phyloP scores from a whole-genome alignment of 2,113 vertebrate species.

The Rhadina sibilatrix region DNA sequence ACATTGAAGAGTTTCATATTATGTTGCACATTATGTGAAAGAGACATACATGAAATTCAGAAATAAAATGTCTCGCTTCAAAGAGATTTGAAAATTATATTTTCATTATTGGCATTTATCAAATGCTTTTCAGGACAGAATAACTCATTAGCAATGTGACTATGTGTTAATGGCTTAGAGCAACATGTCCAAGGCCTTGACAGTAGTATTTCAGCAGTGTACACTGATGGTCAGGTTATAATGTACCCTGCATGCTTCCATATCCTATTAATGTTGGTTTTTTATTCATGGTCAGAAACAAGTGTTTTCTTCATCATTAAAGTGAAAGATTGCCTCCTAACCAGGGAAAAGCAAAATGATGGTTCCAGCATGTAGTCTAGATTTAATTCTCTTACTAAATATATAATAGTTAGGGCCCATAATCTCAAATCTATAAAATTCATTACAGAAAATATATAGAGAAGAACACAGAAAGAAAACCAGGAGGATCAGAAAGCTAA shows the following conservation, averaged over 20 bases:
- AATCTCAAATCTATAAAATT: background rate
- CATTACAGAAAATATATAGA: background rate
- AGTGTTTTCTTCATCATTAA: background rate
- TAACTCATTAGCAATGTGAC: background rate
- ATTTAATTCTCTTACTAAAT: background rate
- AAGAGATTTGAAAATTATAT: background rate
- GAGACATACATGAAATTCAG: background rate
- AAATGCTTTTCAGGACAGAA: background rate
- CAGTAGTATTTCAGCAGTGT: background rate
- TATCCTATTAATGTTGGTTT: background rate
- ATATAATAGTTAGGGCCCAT: background rate
- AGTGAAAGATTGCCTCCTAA: background rate
- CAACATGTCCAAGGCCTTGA: background rate
- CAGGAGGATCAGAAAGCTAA: background rate
- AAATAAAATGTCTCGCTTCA: background rate
- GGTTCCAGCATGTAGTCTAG: background rate
- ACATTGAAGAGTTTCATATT: background rate
- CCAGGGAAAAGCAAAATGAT: background rate
- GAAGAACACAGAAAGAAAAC: background rate
- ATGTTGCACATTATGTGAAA: background rate
- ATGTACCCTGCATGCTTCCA: fast-evolving
- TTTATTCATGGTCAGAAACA: background rate
- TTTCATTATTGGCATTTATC: background rate
- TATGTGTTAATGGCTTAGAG: background rate
- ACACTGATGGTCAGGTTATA: background rate